A percentile compares a stretch with the other conserved stretches of the same genome.
phyloP scores from a whole-genome alignment of 2,888 invertebrate genomes.

The Troilus luridus region DNA sequence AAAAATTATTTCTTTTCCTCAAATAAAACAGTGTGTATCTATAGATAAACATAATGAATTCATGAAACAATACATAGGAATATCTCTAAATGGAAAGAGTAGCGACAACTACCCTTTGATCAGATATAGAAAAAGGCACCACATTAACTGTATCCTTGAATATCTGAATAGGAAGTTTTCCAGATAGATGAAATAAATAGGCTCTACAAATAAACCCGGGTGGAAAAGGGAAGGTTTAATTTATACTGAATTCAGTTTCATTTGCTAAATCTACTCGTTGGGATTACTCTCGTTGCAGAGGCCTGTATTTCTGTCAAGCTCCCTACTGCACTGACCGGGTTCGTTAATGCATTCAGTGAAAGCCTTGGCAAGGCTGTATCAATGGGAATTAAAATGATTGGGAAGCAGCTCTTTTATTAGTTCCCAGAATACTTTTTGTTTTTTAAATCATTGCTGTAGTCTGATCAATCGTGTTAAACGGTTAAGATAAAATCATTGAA shows the following conservation, averaged over 20 bases:
- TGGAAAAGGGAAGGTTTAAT: background rate
- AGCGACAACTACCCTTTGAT: slow-evolving; percentile 1
- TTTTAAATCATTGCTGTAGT: background rate
- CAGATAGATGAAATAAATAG: background rate
- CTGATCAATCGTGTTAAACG: too few relatives aligned
- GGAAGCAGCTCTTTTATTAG: background rate
- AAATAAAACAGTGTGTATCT: too few relatives aligned
- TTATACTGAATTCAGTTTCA: background rate
- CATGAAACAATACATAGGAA: background rate
- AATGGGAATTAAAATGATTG: background rate
- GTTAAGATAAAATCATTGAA: too few relatives aligned
- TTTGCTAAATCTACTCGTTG: background rate
- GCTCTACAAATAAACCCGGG: background rate
- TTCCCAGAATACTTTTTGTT: background rate
- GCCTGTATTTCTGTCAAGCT: background rate
- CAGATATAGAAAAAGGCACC: background rate
- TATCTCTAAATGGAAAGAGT: background rate
- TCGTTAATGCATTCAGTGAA: background rate
- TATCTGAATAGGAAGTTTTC: too few relatives aligned
- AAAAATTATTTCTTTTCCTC: too few relatives aligned
- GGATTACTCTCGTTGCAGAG: background rate
- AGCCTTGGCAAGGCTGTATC: background rate
- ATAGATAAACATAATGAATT: too few relatives aligned
- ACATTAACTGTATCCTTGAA: background rate
- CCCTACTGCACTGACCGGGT: background rate